These are phyloP conservation scores for Tuta absoluta DNA, from an alignment of 2,888 invertebrate species.

Conservation along the genomic window DNA sequence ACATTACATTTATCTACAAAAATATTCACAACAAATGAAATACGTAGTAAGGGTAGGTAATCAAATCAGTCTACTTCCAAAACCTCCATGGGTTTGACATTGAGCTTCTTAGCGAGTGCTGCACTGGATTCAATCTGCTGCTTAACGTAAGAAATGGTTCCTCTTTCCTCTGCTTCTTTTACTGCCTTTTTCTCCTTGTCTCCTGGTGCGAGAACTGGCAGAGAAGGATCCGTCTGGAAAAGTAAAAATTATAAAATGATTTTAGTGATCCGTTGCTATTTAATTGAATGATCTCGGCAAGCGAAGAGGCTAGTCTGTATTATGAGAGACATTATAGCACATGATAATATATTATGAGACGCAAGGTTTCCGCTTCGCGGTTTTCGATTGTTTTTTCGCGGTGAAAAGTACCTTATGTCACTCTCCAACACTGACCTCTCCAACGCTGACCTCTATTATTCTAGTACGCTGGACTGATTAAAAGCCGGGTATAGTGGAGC, in stretches of 20 bases:
- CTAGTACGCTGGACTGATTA: no score
- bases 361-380: no score
- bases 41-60: not conserved
- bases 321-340: no score
- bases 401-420: no score
- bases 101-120: slow-evolving; percentile 79
- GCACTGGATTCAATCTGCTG: slow-evolving; percentile 87
- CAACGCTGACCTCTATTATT: no score
- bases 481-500: no score
- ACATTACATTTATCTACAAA: not conserved
- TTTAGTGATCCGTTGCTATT: not conserved
- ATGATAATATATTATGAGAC: no score
- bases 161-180: slow-evolving; percentile 83
- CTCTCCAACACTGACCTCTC: no score
- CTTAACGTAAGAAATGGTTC: slow-evolving; percentile 89
- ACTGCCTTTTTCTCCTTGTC: slow-evolving; percentile 90
- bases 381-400: no score
- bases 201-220: slow-evolving; percentile 90
- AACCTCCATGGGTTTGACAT: slow-evolving; percentile 74
- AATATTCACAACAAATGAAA: not conserved
- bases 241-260: slow-evolving; percentile 12
- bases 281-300: not conserved
- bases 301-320: not conserved
- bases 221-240: slow-evolving; percentile 79
- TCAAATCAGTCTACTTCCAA: not conserved